Percentiles rank a stretch among this genome's conserved stretches.
Evolutionary conservation across 1,140 invertebrate genomes (phyloP).

Genomic region (Drosophila athabasca): DNA sequence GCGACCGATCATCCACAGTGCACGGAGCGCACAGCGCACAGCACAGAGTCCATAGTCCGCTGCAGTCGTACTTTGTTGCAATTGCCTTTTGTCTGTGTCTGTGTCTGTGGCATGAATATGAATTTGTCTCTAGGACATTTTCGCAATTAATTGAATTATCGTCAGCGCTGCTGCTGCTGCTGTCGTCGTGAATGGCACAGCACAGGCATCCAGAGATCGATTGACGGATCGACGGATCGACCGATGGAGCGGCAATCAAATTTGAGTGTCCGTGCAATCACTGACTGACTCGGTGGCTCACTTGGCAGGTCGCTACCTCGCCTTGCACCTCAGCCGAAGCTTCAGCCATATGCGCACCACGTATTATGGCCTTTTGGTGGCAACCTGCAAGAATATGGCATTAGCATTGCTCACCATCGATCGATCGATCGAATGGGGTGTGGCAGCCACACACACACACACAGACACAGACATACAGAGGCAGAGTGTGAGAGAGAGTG

Average conservation of each 20-base stretch:
- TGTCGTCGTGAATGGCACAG: slow-evolving; percentile 74
- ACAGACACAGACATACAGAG: too few species aligned
- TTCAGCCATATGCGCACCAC: slow-evolving; percentile 35
- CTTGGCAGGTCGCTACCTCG: slow-evolving; percentile 53
- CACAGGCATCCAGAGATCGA: slow-evolving; percentile 64
- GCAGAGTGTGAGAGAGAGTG: background rate
- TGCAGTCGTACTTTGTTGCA: slow-evolving; percentile 62
- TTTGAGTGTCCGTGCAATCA: slow-evolving; percentile 52
- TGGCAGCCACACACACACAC: slow-evolving; percentile 20
- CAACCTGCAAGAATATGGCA: slow-evolving; percentile 63
- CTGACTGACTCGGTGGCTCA: slow-evolving; percentile 27
- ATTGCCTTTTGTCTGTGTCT: slow-evolving; percentile 42
- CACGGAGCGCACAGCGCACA: background rate
- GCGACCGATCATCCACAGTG: slow-evolving; percentile 8
- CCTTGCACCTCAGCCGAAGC: slow-evolving; percentile 1
- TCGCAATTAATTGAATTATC: slow-evolving; percentile 82
- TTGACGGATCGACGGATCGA: slow-evolving; percentile 24
- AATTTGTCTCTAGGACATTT: slow-evolving; percentile 82
- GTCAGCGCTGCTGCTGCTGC: slow-evolving; percentile 16
- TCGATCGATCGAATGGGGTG: slow-evolving; percentile 32
- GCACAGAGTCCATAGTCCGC: background rate
- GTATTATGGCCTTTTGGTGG: slow-evolving; percentile 57
- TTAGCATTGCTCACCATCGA: slow-evolving; percentile 25
- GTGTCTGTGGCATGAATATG: slow-evolving; percentile 68
- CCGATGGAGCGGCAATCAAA: slow-evolving; percentile 65